Conservation (phyloP, 2,797 vertebrate species). For the Anomalospiza imberbis region DNA sequence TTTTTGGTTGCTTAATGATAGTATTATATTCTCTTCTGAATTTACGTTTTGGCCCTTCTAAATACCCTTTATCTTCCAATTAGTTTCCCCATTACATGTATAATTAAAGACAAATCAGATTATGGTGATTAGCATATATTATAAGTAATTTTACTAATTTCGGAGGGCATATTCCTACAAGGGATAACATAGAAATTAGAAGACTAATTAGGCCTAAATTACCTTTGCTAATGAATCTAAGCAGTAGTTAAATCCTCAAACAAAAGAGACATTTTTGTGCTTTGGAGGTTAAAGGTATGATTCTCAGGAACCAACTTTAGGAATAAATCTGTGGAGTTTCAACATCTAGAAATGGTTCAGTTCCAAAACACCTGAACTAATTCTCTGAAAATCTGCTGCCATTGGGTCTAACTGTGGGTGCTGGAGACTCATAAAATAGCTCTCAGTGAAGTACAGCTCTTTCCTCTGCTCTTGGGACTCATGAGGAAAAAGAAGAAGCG, state of each 20-base stretch:
- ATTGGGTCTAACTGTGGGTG: neutral
- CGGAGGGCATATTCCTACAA: conserved; percentile 66
- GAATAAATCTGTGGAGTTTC: neutral
- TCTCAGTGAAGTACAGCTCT: neutral
- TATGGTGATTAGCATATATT: conserved; percentile 72
- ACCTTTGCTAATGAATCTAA: conserved; percentile 70
- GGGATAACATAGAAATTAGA: conserved; percentile 67
- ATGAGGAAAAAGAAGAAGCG: neutral
- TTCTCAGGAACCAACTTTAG: neutral
- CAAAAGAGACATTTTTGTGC: neutral
- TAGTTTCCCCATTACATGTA: conserved; percentile 53
- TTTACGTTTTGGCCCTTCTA: conserved; percentile 29
- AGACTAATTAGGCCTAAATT: conserved; percentile 72
- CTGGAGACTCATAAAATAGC: neutral
- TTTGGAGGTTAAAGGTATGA: neutral
- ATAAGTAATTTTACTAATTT: conserved; percentile 71
- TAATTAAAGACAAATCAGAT: conserved; percentile 74
- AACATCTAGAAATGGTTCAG: neutral
- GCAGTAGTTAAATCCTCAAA: conserved; percentile 53
- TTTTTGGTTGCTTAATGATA: neutral
- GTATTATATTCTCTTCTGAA: neutral
- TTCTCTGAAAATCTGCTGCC: neutral
- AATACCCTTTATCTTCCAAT: conserved; percentile 60
- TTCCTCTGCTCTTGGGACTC: neutral
- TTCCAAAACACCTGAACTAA: neutral